phyloP scores from a whole-genome alignment of 2,888 invertebrate species.

The Stomorhina lunata region DNA sequence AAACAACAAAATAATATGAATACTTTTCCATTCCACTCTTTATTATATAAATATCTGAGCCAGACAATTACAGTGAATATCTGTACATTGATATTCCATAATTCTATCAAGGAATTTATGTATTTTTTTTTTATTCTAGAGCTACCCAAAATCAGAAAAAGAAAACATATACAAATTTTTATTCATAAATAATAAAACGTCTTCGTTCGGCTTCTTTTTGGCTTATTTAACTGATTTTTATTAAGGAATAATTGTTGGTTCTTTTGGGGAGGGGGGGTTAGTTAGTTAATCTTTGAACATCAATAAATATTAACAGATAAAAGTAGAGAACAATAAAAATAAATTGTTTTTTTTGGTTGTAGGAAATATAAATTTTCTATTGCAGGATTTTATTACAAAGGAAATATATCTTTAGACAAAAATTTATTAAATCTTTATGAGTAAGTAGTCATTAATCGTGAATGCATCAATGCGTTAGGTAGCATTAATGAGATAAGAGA shows the following conservation, averaged over 20 bases:
- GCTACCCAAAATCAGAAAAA: neutral
- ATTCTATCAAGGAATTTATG: neutral
- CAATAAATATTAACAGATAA: constrained; percentile 2
- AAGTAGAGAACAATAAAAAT: constrained; percentile 3
- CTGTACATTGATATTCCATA: neutral
- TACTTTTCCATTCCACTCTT: neutral
- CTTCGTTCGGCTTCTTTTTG: neutral
- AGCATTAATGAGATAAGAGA: no score
- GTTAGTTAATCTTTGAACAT: neutral
- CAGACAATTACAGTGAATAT: no score
- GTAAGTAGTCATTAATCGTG: no score
- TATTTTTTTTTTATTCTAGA: neutral
- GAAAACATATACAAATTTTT: neutral
- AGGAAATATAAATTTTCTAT: neutral
- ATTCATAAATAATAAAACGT: constrained; percentile 1
- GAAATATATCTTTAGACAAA: no score
- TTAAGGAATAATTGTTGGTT: neutral
- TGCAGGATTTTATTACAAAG: neutral
- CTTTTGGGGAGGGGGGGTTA: no score
- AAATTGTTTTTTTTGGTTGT: no score
- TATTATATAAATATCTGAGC: no score
- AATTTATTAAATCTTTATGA: no score
- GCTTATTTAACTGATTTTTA: neutral
- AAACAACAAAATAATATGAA: constrained; percentile 11
- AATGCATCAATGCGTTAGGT: no score